Evolutionary conservation across 2,888 invertebrate species (phyloP), one percentile per base, ranked within the genome.

Genomic region (Silvanus unidentatus): DNA sequence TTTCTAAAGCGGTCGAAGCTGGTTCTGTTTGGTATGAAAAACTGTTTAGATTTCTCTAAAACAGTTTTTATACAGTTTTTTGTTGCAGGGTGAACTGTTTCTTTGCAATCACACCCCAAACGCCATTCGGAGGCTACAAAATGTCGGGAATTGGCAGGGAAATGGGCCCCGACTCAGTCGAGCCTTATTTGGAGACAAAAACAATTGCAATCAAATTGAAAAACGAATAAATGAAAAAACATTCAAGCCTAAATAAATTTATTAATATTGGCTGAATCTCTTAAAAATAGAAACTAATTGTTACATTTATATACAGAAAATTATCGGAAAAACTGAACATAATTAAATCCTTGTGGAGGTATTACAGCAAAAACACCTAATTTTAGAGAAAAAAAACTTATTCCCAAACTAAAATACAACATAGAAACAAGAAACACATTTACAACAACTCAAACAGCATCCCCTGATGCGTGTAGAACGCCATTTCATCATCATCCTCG

Each of bases 21-120:
- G 91, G 91, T 16, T 81, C 88, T 27, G 81, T 91, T n/a, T 93
- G 92, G 92, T 83, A 74, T n/a, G n/a, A n/a, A n/a, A n/a, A n/a
- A n/a, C n/a, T n/a, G n/a, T n/a, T n/a, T n/a, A n/a, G n/a, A n/a
- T n/a, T n/a, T n/a, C n/a, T n/a, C n/a, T n/a, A n/a, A n/a, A n/a
- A n/a, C n/a, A n/a, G n/a, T 22, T 22, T 22, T 22, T 22, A 22
- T 22, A 22, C 22, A 22, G 22, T 5, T 22, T 22, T 22, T 22
- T 43, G 51, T 49, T 67, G 71, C 65, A 86, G 86, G 87, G 77
- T 88, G 2, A 88, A 88, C 69, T 82, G 82, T 40, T 88, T 86
- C 59, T 81, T 86, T 59, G 77, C 79, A 39, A 76, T 84, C 1
- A 69, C 77, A 9, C 74, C 84, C 1, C 90, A 92, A 67, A 84